A percentile compares a stretch with the other conserved stretches of the same genome.
These are phyloP conservation scores for Rhizomys pruinosus DNA, from an alignment of 2,113 vertebrate species.

Conservation along the genomic window DNA sequence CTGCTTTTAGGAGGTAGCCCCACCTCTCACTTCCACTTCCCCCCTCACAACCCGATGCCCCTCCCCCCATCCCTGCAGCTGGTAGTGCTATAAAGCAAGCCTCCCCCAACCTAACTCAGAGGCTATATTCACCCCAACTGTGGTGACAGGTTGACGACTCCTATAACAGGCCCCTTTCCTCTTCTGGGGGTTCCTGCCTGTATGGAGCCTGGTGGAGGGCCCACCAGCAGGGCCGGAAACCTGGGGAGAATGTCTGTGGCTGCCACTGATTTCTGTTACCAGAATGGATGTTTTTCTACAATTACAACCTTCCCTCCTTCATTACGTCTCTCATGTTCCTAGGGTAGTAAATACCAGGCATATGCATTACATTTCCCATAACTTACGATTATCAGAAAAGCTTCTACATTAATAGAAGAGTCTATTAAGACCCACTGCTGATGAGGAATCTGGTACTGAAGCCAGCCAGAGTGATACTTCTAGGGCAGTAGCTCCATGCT, in stretches of 20 bases:
- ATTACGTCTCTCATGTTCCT: constrained; percentile 7
- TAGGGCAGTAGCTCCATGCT: not conserved
- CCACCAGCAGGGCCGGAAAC: constrained; percentile 79
- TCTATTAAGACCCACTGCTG: not conserved
- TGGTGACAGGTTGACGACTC: constrained; percentile 88
- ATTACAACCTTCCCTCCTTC: constrained; percentile 61
- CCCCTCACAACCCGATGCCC: not conserved
- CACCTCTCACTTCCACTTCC: constrained; percentile 15
- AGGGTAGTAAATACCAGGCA: constrained; percentile 46
- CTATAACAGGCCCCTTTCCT: constrained; percentile 87
- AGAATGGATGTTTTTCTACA: constrained; percentile 67
- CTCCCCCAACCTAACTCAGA: constrained; percentile 51
- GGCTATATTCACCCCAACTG: constrained; percentile 78
- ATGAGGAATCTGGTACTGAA: not conserved
- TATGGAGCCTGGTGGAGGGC: constrained; percentile 66
- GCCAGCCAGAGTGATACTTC: not conserved
- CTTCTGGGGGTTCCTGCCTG: constrained; percentile 83
- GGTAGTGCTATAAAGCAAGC: constrained; percentile 65
- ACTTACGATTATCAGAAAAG: constrained; percentile 57
- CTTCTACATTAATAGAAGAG: not conserved
- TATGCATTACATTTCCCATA: constrained; percentile 36
- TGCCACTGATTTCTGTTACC: constrained; percentile 71
- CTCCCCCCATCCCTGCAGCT: constrained; percentile 58
- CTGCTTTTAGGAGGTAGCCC: not conserved
- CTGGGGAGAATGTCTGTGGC: constrained; percentile 67